phyloP scores from a whole-genome alignment of 2,888 invertebrate genomes.

The Zaprionus bogoriensis region DNA sequence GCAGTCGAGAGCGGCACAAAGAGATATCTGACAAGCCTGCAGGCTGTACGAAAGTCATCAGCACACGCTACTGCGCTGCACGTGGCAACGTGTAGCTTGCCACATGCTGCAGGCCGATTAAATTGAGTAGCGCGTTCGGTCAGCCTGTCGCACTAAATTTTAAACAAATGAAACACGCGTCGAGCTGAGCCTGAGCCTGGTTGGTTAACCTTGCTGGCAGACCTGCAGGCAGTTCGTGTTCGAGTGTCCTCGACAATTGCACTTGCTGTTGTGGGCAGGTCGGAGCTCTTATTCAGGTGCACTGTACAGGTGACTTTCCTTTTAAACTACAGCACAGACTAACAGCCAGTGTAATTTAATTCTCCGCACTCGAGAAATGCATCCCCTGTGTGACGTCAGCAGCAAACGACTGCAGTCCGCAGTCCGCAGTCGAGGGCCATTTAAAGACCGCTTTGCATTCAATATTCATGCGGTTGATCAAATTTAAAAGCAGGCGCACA shows the following conservation, averaged over 20 bases:
- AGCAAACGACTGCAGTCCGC: constrained; percentile 11
- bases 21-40: background rate
- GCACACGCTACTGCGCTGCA: background rate
- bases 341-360: background rate
- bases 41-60: background rate
- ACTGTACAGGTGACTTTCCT: background rate
- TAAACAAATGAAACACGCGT: background rate
- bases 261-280: no score
- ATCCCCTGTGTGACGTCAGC: constrained; percentile 36
- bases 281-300: background rate
- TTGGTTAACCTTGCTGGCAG: background rate
- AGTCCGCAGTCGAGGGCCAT: background rate
- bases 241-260: background rate
- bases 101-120: constrained; percentile 31
- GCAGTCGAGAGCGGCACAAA: background rate
- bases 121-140: constrained; percentile 31
- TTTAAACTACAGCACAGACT: background rate
- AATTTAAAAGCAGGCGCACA: constrained; percentile 39
- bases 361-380: constrained; percentile 33
- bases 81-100: background rate
- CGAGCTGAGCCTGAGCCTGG: background rate
- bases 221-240: background rate
- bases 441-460: background rate
- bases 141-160: constrained; percentile 26
- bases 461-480: constrained; percentile 29